These are phyloP conservation scores for Dromas ardeola DNA, from an alignment of 2,113 vertebrate genomes.

Conservation along the genomic window DNA sequence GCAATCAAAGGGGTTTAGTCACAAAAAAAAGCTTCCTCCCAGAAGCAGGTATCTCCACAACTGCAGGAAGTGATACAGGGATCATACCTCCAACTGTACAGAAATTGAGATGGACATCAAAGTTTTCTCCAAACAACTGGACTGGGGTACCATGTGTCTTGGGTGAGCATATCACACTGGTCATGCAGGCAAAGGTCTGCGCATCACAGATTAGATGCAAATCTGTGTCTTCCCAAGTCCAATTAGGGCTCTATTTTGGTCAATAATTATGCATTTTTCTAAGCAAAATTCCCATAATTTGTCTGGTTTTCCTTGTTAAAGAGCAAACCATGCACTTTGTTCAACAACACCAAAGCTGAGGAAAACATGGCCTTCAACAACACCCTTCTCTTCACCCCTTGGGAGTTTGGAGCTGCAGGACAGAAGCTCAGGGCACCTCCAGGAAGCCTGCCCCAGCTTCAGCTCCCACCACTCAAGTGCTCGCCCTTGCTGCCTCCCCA, in stretches of 20 bases:
- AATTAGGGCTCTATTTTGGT: not conserved
- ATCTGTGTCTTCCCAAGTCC: not conserved
- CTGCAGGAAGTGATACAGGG: not conserved
- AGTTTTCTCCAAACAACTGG: not conserved
- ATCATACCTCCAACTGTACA: not conserved
- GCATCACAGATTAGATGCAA: not conserved
- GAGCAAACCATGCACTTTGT: not conserved
- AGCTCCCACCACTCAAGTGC: not conserved
- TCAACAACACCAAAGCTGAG: not conserved
- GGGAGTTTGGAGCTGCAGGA: not conserved
- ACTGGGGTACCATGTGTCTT: not conserved
- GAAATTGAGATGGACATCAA: not conserved
- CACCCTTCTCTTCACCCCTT: not conserved
- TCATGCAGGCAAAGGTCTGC: not conserved
- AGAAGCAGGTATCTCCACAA: not conserved
- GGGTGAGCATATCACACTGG: not conserved
- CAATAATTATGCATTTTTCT: not conserved
- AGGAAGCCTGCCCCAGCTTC: not conserved
- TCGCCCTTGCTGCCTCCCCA: not conserved
- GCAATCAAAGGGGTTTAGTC: conserved; percentile 23
- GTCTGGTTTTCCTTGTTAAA: not conserved
- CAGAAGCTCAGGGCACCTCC: not conserved
- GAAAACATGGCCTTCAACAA: not conserved
- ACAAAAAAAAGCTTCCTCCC: not conserved
- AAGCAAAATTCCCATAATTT: not conserved